phyloP scores from a whole-genome alignment of 1,140 invertebrate genomes.

The Sycophaga agraensis region DNA sequence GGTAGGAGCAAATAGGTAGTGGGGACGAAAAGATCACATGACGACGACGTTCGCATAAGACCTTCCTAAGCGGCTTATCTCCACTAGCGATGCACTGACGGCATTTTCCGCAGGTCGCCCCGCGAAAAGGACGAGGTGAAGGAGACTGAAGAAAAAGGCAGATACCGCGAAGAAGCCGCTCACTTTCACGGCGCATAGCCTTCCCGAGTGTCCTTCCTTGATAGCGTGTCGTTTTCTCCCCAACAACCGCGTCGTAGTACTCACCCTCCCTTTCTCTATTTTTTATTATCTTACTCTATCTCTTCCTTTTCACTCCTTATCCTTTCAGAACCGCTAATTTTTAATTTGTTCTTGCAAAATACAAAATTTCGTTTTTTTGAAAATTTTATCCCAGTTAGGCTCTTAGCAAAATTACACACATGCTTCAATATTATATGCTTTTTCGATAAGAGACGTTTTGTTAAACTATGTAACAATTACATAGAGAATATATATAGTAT shows the following conservation, averaged over 20 bases:
- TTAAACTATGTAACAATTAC: too few species aligned
- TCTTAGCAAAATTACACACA: too few species aligned
- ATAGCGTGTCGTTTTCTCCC: constrained; percentile 45
- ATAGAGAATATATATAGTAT: too few species aligned
- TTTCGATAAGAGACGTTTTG: too few species aligned
- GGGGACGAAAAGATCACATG: neutral
- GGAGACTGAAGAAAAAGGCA: constrained; percentile 17
- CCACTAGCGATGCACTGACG: constrained; percentile 46
- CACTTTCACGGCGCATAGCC: constrained; percentile 2
- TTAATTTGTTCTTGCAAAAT: too few species aligned
- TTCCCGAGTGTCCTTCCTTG: constrained; percentile 38
- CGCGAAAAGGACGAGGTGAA: neutral
- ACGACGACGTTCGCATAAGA: constrained; percentile 33
- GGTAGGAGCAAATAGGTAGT: too few species aligned
- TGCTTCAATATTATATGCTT: too few species aligned
- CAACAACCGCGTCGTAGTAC: neutral
- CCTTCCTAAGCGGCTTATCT: constrained; percentile 49
- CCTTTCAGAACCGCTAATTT: too few species aligned
- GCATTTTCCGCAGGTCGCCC: neutral
- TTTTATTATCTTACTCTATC: neutral
- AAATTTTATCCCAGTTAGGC: too few species aligned
- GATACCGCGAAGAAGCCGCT: constrained; percentile 29
- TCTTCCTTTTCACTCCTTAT: neutral
- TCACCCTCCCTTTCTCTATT: neutral
- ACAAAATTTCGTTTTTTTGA: too few species aligned